phyloP scores from a whole-genome alignment of 2,113 vertebrate species.

The Perognathus longimembris region DNA sequence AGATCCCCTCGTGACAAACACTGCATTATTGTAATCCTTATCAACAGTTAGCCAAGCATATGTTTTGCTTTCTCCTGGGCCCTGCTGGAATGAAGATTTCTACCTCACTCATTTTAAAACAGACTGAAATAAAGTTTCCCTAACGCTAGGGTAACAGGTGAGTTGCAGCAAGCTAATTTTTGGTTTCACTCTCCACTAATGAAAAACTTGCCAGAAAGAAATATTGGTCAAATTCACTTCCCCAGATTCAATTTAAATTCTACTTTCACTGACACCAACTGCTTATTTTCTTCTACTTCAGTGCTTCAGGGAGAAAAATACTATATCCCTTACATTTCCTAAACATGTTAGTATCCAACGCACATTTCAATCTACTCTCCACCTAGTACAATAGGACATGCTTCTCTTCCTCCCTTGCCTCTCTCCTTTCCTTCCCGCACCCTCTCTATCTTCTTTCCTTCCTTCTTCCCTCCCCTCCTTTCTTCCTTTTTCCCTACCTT shows the following conservation, averaged over 20 bases:
- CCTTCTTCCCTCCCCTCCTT: no score
- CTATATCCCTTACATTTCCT: not conserved
- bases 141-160: not conserved
- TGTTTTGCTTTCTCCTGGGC: not conserved
- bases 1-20: not conserved
- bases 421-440: no score
- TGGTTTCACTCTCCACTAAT: not conserved
- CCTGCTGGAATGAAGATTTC: not conserved
- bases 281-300: not conserved
- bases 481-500: no score
- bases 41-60: not conserved
- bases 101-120: not conserved
- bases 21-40: not conserved
- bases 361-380: not conserved
- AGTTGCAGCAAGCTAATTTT: not conserved
- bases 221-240: not conserved
- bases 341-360: not conserved
- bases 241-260: not conserved
- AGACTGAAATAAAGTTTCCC: not conserved
- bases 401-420: not conserved
- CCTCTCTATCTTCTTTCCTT: not conserved
- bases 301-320: not conserved
- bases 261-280: not conserved
- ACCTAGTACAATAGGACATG: not conserved
- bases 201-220: not conserved